Percentiles rank a stretch among this genome's conserved stretches.
Evolutionary conservation across 2,113 vertebrate genomes (phyloP).

Genomic region (Hypocryptadius cinnamomeus): DNA sequence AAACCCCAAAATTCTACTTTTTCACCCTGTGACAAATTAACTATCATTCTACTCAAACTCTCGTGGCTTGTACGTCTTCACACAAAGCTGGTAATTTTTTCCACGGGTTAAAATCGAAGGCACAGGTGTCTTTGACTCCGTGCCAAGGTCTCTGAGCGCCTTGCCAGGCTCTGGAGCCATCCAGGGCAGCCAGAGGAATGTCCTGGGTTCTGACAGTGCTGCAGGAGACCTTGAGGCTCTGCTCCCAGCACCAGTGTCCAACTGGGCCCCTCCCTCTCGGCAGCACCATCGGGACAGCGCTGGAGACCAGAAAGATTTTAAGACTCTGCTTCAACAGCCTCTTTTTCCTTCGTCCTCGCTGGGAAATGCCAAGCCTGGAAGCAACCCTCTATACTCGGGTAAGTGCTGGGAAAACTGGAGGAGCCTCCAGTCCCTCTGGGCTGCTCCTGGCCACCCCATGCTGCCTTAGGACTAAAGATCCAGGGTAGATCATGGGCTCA

Average conservation of each 20-base stretch:
- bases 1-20: no score
- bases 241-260: no score
- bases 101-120: no score
- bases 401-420: background rate
- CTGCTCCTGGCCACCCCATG: background rate
- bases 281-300: background rate
- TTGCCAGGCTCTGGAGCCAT: no score
- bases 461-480: background rate
- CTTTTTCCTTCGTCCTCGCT: fast-evolving
- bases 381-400: background rate
- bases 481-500: background rate
- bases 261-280: background rate
- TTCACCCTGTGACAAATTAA: no score
- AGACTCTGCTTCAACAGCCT: background rate
- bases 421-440: background rate
- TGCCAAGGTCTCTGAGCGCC: no score
- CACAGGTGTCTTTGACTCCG: no score
- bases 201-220: background rate
- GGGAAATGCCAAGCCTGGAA: fast-evolving
- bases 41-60: no score
- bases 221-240: background rate
- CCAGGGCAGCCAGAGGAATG: no score
- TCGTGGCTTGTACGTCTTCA: no score
- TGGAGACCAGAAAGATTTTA: background rate
- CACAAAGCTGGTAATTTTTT: no score